phyloP scores from a whole-genome alignment of 2,113 vertebrate species.

The Petroica traversi region DNA sequence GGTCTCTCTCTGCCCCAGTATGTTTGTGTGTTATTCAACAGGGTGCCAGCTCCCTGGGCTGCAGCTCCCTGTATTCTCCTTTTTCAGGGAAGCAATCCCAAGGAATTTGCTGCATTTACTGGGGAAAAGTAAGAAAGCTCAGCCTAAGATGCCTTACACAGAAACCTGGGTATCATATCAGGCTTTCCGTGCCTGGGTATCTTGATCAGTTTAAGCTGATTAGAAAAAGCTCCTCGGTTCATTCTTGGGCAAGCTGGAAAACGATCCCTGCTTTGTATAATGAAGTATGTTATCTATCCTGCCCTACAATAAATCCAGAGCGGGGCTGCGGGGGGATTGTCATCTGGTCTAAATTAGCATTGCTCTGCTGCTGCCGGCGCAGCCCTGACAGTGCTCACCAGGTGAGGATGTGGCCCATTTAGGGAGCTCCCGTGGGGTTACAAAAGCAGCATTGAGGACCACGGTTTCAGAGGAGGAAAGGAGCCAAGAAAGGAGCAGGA shows the following conservation, averaged over 20 bases:
- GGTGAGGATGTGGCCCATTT: conserved; percentile 54
- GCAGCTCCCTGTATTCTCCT: neutral
- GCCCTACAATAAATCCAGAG: conserved; percentile 40
- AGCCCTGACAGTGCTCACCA: conserved; percentile 31
- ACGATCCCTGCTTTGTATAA: conserved; percentile 51
- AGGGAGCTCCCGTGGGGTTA: conserved; percentile 1
- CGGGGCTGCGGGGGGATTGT: neutral
- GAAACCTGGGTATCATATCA: neutral
- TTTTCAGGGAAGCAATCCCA: neutral
- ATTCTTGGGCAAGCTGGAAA: conserved; percentile 52
- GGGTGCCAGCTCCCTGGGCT: neutral
- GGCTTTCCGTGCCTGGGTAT: neutral
- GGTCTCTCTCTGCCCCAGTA: neutral
- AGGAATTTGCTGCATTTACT: neutral
- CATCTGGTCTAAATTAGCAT: conserved; percentile 57
- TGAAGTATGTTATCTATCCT: conserved; percentile 35
- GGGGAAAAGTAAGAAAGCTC: neutral
- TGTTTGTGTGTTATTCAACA: neutral
- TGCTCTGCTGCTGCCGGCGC: neutral
- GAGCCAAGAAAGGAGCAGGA: conserved; percentile 21
- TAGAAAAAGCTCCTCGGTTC: conserved; percentile 29
- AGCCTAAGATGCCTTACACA: neutral
- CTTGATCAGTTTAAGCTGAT: conserved; percentile 49
- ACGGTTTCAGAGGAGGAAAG: neutral
- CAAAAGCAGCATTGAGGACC: conserved; percentile 55